A percentile compares a stretch with the other conserved stretches of the same genome.
Evolutionary conservation across 2,888 invertebrate species (phyloP).

Genomic region (Bugulina stolonifera): DNA sequence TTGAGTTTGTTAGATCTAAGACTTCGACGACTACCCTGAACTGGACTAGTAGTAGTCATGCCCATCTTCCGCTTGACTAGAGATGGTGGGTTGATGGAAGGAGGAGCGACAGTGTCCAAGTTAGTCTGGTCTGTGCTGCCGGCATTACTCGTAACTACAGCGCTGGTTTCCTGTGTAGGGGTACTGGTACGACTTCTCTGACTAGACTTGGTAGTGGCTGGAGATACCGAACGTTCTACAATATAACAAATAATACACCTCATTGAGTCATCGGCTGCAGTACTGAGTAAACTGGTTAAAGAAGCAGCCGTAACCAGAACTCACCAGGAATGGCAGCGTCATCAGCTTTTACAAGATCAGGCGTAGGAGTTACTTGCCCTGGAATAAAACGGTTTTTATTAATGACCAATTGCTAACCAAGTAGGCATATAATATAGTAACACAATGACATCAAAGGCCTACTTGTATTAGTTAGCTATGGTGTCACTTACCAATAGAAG

Average conservation of each 20-base stretch:
- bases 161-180: background rate
- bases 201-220: background rate
- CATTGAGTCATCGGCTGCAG: no score
- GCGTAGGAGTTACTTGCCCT: no score
- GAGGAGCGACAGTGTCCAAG: background rate
- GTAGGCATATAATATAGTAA: no score
- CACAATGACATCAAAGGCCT: no score
- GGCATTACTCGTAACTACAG: background rate
- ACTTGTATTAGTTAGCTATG: background rate
- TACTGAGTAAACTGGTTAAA: no score
- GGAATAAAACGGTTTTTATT: no score
- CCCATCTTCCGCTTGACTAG: constrained; percentile 16
- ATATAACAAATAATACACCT: no score
- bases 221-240: background rate
- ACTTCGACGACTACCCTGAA: background rate
- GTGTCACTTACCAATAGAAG: constrained; percentile 15
- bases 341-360: no score
- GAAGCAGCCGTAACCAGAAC: no score
- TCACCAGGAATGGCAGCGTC: no score
- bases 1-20: constrained; percentile 19
- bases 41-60: background rate
- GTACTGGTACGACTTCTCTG: no score
- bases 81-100: background rate
- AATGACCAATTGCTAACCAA: no score
- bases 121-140: background rate